Conservation (phyloP, 2,888 invertebrate genomes). For the Watsonalla binaria region DNA sequence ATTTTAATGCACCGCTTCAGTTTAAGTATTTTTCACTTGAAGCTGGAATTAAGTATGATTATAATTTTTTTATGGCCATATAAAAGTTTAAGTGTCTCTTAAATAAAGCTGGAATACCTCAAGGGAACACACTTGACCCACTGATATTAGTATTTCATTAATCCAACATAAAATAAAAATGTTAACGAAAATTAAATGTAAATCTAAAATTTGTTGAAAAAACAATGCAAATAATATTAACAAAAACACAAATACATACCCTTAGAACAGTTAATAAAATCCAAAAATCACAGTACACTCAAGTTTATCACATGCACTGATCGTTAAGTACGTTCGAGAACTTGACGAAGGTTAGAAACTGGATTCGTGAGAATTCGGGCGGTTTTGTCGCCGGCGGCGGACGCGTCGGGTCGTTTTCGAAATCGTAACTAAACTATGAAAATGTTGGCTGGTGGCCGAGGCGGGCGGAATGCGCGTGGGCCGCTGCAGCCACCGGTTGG, state of each 20-base stretch:
- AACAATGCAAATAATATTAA: slow-evolving; percentile 6
- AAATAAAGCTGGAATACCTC: slow-evolving; percentile 10
- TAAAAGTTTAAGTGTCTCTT: slow-evolving; percentile 10
- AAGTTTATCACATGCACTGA: slow-evolving; percentile 53
- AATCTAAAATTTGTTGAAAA: slow-evolving; percentile 1
- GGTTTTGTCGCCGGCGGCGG: slow-evolving; percentile 72
- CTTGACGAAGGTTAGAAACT: slow-evolving; percentile 62
- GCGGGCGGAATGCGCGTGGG: slow-evolving; percentile 73
- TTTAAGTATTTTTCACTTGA: slow-evolving; percentile 8
- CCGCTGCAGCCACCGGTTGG: slow-evolving; percentile 61
- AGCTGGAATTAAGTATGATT: slow-evolving; percentile 11
- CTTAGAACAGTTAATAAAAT: slow-evolving; percentile 39
- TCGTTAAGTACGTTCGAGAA: slow-evolving; percentile 49
- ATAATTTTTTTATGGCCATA: slow-evolving; percentile 5
- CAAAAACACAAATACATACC: slow-evolving; percentile 37
- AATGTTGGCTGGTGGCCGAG: slow-evolving; percentile 71
- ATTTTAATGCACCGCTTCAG: slow-evolving; percentile 16
- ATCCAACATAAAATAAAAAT: slow-evolving; percentile 2
- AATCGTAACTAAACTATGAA: slow-evolving; percentile 79
- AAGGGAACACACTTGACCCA: slow-evolving; percentile 17
- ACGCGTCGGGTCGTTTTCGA: slow-evolving; percentile 79
- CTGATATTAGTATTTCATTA: slow-evolving; percentile 2
- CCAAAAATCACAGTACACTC: slow-evolving; percentile 54
- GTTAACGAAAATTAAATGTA: slow-evolving; percentile 8
- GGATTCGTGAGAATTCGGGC: slow-evolving; percentile 65